Evolutionary conservation across 2,797 vertebrate genomes (phyloP), one percentile per base, ranked within the genome.

Genomic region (Coilia nasus): DNA sequence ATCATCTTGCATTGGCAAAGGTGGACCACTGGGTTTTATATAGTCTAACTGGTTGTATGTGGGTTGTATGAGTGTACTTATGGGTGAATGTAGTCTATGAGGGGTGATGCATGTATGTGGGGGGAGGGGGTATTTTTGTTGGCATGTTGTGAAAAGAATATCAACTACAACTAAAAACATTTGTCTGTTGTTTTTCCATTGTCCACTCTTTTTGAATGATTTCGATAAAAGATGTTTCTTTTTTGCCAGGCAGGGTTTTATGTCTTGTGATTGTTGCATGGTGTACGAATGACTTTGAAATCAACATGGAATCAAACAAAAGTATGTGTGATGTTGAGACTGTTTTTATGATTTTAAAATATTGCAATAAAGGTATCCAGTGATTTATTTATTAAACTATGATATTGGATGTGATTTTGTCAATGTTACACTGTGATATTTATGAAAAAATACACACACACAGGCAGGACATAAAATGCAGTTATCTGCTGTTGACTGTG

Each of bases 341-440:
- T 31, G 64, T 19, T 78, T 44, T 78, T 78, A 35, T 78, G 31
- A n/a, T 78, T 44, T 21, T 21, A 78, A 44, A 78, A 78, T 44
- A 41, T 35, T 75, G 14, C 67, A 75, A 35, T 75, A 75, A 75
- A 75, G 67, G 28, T 75, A 75, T 75, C 28, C 28, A 35, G 67
- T 19, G 19, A 44, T 78, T 78, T 78, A 78, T 78, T 78, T 78
- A 78, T 78, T 78, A 78, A 75, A 41, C 35, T 41, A 78, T 78
- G 57, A 12, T 59, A 11, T 41, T 1, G 3, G 10, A 31, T 35
- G 25, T 35, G 28, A 5, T 35, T 17, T 41, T 59, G 50, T 47
- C 46, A 57, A 19, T 59, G 50, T 59, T 19, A 2, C 57, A 59
- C 5, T 19, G 17, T 21, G 57, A 6, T 59, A n/a, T 59, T 21